phyloP scores from a whole-genome alignment of 2,888 invertebrate species.

The Stegana nigrithorax region DNA sequence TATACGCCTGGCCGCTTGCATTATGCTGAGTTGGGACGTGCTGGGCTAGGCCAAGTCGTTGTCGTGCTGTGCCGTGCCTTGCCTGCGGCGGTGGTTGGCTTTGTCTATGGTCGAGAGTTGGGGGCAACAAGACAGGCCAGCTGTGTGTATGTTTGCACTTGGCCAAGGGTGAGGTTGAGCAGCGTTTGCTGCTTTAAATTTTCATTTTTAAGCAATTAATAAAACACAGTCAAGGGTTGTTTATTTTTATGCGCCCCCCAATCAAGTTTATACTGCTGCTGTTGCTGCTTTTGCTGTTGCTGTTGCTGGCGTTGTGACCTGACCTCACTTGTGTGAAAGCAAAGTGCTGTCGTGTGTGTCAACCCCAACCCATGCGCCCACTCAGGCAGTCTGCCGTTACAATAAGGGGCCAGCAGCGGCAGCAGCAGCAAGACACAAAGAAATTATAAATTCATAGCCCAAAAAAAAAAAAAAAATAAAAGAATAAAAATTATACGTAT shows the following conservation, averaged over 20 bases:
- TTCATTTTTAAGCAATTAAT: constrained; percentile 51
- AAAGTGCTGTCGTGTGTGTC: not conserved
- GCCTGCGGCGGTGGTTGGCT: not conserved
- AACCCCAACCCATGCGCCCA: no score
- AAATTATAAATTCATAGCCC: constrained; percentile 3
- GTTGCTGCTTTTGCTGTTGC: constrained; percentile 30
- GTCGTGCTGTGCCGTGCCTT: not conserved
- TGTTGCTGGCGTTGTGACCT: constrained; percentile 31
- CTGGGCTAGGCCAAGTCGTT: no score
- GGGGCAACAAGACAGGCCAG: not conserved
- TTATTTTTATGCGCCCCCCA: constrained; percentile 10
- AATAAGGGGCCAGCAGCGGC: not conserved
- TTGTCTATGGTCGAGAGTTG: not conserved
- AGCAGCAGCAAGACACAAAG: no score
- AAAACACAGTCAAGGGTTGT: constrained; percentile 41
- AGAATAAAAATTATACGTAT: no score
- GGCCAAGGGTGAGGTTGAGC: constrained; percentile 20
- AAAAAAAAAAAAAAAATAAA: no score
- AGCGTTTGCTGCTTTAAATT: constrained; percentile 45
- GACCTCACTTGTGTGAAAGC: constrained; percentile 2
- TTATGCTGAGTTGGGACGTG: no score
- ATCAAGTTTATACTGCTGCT: constrained; percentile 36
- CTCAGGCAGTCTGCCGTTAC: not conserved
- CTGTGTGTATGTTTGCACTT: constrained; percentile 1
- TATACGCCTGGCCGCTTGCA: not conserved